Base-by-base conservation (phyloP, 2,113 vertebrate genomes). In the Pipra filicauda region DNA sequence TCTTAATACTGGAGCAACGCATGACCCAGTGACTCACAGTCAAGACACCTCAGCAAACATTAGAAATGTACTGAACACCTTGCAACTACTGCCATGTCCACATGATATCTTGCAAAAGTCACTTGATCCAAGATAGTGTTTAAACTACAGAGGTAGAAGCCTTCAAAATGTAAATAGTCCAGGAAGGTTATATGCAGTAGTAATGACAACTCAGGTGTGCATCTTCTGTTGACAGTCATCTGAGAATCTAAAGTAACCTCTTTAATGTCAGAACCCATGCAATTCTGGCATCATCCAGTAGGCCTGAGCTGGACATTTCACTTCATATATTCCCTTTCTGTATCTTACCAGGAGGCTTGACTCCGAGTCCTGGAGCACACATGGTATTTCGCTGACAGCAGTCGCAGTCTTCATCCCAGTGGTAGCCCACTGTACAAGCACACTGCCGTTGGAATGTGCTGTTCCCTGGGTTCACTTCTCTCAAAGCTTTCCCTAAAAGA, bases 331-430 rank as follows among this genome's bases (percentile, higher is more conserved):
- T 8, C 48, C 58, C 23, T 52, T 44, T 74, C 80, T 30, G 28
- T 65, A 3, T 83, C 97, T 93, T 96, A 98, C 98, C 96, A 51
- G 98, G 98, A 57, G 93, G 85, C 88, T 91, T 88, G 5, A 98
- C 98, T 77, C 99, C 99, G 0, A 96, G 97, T 22, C 99, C 99
- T 0, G 98, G 96, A 8, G 71, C 71, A 70, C 99, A 99, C 62
- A 96, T 86, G 46, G 95, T 88, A 65, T 99, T 99, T 55, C 93
- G 92, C 87, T 98, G 98, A 44, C 99, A 99, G 97, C 95, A 99
- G 95, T 98, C 98, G 3, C 99, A 99, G 97, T 99, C 99, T 72
- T 98, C 97, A 43, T 93, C 98, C 93, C 99, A 99, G 90, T 99
- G 98, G 92, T 98, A 98, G 37, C 98, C 98, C 2, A 97, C 9